Percentiles rank a stretch among this genome's conserved stretches.
phyloP scores from a whole-genome alignment of 2,113 vertebrate species.

The Lepus americanus region DNA sequence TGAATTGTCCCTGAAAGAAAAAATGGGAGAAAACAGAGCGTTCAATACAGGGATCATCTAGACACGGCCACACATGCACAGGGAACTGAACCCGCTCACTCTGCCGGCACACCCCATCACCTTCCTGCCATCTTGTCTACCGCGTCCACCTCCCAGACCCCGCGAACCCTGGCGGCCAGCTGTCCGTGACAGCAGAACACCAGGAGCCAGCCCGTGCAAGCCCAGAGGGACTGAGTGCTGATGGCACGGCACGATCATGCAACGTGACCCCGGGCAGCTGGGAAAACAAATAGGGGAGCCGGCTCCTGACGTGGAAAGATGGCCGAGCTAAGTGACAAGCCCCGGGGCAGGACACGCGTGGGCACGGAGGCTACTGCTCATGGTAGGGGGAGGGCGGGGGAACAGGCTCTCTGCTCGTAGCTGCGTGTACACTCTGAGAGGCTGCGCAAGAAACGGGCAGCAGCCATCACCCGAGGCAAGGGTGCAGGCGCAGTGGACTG shows the following conservation, averaged over 20 bases:
- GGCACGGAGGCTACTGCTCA: accelerated
- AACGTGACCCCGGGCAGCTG: background rate
- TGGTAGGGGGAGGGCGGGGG: background rate
- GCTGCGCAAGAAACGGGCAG: background rate
- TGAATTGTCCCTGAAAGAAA: constrained; percentile 92
- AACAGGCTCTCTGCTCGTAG: background rate
- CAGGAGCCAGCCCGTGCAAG: background rate
- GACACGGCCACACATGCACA: background rate
- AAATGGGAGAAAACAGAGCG: constrained; percentile 74
- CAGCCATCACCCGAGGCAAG: background rate
- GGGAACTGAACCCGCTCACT: background rate
- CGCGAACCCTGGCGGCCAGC: background rate
- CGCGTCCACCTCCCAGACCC: background rate
- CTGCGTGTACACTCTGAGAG: background rate
- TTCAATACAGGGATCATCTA: constrained; percentile 73
- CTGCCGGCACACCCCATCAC: background rate
- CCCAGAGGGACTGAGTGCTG: background rate
- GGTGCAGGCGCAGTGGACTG: background rate
- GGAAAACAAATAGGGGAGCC: background rate
- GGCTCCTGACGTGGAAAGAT: background rate
- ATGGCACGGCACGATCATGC: background rate
- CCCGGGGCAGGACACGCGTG: background rate
- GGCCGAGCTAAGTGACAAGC: background rate
- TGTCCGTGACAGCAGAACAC: background rate
- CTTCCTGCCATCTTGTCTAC: constrained; percentile 44